Conservation (phyloP, 1,140 invertebrate species). For the Marisa cornuarietis region DNA sequence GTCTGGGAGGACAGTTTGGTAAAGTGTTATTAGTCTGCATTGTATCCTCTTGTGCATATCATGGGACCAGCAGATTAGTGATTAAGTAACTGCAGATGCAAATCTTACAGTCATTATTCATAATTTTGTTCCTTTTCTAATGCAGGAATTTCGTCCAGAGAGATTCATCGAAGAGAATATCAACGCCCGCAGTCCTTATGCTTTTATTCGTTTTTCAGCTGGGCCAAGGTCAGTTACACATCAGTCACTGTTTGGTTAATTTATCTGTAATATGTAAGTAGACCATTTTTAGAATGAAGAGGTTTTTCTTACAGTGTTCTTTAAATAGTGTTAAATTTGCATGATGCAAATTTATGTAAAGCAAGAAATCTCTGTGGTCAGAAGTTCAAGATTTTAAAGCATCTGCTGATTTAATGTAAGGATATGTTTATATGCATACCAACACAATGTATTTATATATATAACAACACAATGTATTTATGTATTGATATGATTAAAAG, state of each 20-base stretch:
- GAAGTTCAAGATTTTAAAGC: too few relatives aligned
- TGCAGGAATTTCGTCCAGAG: conserved; percentile 46
- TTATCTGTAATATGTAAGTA: too few relatives aligned
- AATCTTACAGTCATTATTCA: not conserved
- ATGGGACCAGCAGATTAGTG: not conserved
- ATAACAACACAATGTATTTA: not conserved
- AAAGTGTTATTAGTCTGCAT: not conserved
- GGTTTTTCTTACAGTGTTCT: too few relatives aligned
- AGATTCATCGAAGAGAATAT: conserved; percentile 51
- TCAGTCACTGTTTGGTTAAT: not conserved
- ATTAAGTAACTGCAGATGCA: not conserved
- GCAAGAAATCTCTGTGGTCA: too few relatives aligned
- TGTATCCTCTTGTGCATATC: too few relatives aligned
- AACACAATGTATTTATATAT: not conserved
- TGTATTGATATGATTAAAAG: not conserved
- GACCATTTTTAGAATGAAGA: too few relatives aligned
- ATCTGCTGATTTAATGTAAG: too few relatives aligned
- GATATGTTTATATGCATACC: not conserved
- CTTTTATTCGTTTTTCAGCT: conserved; percentile 55
- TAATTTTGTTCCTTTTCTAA: not conserved
- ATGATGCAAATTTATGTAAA: too few relatives aligned
- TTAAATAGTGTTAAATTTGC: too few relatives aligned
- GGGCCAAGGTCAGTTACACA: conserved; percentile 43
- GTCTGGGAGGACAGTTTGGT: conserved; percentile 45
- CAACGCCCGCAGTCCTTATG: conserved; percentile 42